Base-by-base conservation (phyloP, 92 coral and sea anemone genomes). In the Anthopleura xanthogrammica region DNA sequence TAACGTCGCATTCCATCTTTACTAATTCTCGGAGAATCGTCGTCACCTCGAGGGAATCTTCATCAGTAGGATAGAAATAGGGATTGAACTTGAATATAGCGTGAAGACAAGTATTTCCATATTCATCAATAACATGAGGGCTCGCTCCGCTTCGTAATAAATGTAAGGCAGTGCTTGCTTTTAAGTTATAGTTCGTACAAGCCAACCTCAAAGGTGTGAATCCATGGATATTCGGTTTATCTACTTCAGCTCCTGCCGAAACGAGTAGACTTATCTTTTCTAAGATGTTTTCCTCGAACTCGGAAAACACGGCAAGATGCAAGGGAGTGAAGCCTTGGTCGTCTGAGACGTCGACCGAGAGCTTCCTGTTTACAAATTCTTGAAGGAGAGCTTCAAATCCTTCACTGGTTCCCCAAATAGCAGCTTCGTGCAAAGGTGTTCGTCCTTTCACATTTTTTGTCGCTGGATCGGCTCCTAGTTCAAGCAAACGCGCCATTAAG, bases 351-450 rank as follows among this genome's bases (percentile, higher is more conserved):
- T 62, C 70, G 70, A 62, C 70, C 22, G 70, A 62, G 11, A 19
- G 36, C 70, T 62, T 62, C 70, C 70, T 62, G 70, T 62, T 62
- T 4, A 5, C 17, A 22, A 60, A 41, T 72, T 80, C 62, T 19
- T 60, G 64, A 14, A 85, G 80, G 57, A 85, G 88, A 64, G 60
- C 75, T 74, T 80, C 65, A 74, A 80, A 79, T 24, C 72, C 72
- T 39, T 85, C 72, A 58, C 36, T 80, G 22, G 46, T 64, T 60
- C 79, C 88, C 88, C 84, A 80, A 71, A 85, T 14, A 68, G 73
- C 73, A 52, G 88, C 88, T 70, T 85, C 84, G 80, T 80, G 88
- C 46, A 85, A 73, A 71, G 88, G 79, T 50, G 75, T 64, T 41
- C 84, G 74, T 12, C 85, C 88, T 70, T 46, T 62, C 20, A 41